Evolutionary conservation across 1,140 invertebrate species (phyloP).

Genomic region (Tribolium castaneum): DNA sequence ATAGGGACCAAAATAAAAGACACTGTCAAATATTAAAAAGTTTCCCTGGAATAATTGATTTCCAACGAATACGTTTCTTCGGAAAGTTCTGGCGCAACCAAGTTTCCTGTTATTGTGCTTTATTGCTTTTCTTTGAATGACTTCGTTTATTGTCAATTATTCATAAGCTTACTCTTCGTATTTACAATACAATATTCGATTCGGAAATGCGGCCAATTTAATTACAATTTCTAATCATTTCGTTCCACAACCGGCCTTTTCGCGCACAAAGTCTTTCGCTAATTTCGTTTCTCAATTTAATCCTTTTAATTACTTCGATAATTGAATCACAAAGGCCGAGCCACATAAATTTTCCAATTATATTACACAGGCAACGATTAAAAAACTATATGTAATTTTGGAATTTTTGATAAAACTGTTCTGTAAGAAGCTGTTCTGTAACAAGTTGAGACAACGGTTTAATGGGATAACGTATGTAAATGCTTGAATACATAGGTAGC

Average conservation of each 20-base stretch:
- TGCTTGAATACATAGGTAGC: not conserved
- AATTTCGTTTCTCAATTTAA: constrained; percentile 13
- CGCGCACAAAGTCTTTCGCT: not conserved
- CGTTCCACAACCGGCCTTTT: not conserved
- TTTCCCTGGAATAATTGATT: constrained; percentile 38
- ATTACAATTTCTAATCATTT: constrained; percentile 23
- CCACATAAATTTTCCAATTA: not conserved
- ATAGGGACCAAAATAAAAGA: constrained; percentile 40
- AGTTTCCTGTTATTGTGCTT: constrained; percentile 21
- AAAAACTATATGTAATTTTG: no score
- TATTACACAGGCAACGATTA: no score
- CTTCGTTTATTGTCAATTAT: constrained; percentile 34
- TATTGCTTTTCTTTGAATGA: constrained; percentile 34
- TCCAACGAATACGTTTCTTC: constrained; percentile 20
- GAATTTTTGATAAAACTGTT: no score
- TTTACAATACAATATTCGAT: constrained; percentile 33
- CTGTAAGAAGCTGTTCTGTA: not conserved
- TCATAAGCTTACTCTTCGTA: constrained; percentile 19
- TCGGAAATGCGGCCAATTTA: constrained; percentile 21
- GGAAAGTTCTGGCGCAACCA: constrained; percentile 4
- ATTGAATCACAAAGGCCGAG: not conserved
- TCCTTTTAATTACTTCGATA: constrained; percentile 12
- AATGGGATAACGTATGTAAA: not conserved
- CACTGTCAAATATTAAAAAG: constrained; percentile 43
- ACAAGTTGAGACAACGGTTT: not conserved